phyloP scores from a whole-genome alignment of 2,113 vertebrate genomes.

The Syngnathus scovelli region DNA sequence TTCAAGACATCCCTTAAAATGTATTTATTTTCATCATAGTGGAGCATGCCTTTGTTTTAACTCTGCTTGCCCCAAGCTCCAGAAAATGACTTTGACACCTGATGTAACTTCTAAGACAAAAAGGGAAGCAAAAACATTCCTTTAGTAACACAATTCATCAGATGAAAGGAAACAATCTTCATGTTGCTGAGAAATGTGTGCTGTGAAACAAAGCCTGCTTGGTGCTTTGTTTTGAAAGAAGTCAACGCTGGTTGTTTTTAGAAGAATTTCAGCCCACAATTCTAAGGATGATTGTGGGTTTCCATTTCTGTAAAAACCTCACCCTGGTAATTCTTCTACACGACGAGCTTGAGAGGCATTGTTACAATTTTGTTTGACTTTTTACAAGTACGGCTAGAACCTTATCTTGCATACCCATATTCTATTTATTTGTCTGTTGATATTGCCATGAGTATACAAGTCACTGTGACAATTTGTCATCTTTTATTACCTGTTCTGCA shows the following conservation, averaged over 20 bases:
- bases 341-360: conserved; percentile 11
- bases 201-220: conserved; percentile 74
- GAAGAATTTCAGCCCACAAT: conserved; percentile 45
- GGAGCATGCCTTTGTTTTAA: conserved; percentile 72
- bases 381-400: background rate
- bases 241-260: conserved; percentile 70
- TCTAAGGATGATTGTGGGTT: conserved; percentile 29
- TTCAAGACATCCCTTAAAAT: conserved; percentile 30
- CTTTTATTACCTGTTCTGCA: background rate
- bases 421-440: background rate
- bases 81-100: conserved; percentile 80
- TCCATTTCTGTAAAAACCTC: conserved; percentile 23
- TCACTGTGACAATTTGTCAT: background rate
- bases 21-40: conserved; percentile 55
- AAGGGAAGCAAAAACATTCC: conserved; percentile 77
- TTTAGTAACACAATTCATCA: conserved; percentile 80
- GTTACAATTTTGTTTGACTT: background rate
- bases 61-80: conserved; percentile 70
- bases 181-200: conserved; percentile 71
- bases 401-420: background rate
- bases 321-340: conserved; percentile 5
- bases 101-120: conserved; percentile 75
- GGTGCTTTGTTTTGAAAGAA: conserved; percentile 68
- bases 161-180: conserved; percentile 72
- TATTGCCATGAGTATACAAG: background rate